Evolutionary conservation across 2,888 invertebrate genomes (phyloP).

Genomic region (Melinaea marsaeus): DNA sequence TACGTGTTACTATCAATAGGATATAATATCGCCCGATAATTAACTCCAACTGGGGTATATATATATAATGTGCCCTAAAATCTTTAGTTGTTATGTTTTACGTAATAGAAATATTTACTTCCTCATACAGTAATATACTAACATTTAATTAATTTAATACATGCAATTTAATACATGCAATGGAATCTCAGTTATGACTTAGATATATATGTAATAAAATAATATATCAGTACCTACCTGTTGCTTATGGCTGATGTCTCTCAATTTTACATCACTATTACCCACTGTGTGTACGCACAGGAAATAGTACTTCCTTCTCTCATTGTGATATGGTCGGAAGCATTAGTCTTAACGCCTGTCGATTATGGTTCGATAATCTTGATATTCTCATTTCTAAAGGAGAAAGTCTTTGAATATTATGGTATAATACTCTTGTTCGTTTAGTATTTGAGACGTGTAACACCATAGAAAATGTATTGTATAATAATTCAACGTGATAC

Average conservation of each 20-base stretch:
- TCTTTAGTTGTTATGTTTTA: background rate
- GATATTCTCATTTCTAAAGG: slow-evolving; percentile 56
- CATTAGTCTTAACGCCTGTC: slow-evolving; percentile 53
- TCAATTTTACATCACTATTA: background rate
- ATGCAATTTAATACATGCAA: background rate
- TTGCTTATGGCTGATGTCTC: too few species aligned
- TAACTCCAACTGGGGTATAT: background rate
- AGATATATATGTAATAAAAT: too few species aligned
- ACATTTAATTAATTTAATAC: background rate
- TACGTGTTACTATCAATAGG: background rate
- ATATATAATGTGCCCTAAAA: slow-evolving; percentile 2
- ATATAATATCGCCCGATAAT: background rate
- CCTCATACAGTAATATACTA: background rate
- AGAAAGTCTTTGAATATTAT: slow-evolving; percentile 56
- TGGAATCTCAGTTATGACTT: too few species aligned
- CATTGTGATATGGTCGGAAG: slow-evolving; percentile 51
- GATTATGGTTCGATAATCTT: slow-evolving; percentile 63
- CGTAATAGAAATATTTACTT: background rate
- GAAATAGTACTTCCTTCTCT: slow-evolving; percentile 49
- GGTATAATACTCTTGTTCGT: slow-evolving; percentile 27
- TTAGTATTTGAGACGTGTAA: slow-evolving; percentile 19
- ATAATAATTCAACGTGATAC: slow-evolving; percentile 2
- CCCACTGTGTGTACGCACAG: slow-evolving; percentile 29
- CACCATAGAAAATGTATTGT: background rate
- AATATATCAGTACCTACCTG: too few species aligned